Percentiles rank a stretch among this genome's conserved stretches.
These are phyloP conservation scores for Nebria salina DNA, from an alignment of 2,888 invertebrate species.

Conservation along the genomic window DNA sequence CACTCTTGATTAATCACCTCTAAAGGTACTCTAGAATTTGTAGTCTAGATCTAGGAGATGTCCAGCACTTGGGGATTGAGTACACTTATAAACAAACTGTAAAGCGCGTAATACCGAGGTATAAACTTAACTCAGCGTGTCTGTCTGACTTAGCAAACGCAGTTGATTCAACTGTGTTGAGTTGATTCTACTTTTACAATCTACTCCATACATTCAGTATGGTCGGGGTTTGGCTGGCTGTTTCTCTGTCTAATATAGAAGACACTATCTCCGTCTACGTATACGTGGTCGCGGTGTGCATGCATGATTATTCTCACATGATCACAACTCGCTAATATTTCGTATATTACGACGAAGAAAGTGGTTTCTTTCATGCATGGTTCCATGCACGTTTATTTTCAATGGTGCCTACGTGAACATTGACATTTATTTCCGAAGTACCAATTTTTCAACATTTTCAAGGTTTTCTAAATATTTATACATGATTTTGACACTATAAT, in stretches of 20 bases:
- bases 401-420: neutral
- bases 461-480: neutral
- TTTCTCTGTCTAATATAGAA: neutral
- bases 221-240: neutral
- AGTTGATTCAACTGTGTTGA: neutral
- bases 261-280: neutral
- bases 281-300: constrained; percentile 15
- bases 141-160: neutral
- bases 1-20: too few species aligned
- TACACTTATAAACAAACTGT: neutral
- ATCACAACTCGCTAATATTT: constrained; percentile 17
- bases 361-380: constrained; percentile 22
- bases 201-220: neutral
- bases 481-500: neutral
- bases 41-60: too few species aligned
- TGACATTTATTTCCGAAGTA: neutral
- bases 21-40: too few species aligned
- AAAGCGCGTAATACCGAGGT: neutral
- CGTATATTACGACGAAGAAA: constrained; percentile 22
- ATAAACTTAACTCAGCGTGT: neutral
- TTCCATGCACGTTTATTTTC: neutral
- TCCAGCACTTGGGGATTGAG: too few species aligned
- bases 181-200: neutral
- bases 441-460: neutral
- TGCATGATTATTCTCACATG: constrained; percentile 28